A percentile compares a stretch with the other conserved stretches of the same genome.
Conservation (phyloP, 2,113 vertebrate species). For the Uria lomvia region DNA sequence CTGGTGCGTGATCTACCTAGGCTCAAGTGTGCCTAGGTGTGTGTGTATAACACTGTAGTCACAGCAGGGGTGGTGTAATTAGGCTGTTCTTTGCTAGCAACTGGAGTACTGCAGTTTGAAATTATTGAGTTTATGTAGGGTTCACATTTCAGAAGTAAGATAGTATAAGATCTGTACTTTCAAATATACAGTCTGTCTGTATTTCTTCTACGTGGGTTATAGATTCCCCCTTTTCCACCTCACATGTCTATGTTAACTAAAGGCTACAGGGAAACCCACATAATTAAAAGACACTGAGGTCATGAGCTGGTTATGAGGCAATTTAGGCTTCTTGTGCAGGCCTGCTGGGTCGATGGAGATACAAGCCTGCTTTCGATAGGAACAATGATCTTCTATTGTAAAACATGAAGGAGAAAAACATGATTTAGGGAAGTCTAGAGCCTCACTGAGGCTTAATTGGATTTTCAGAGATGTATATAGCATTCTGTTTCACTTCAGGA, state of each 20-base stretch:
- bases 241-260: not conserved
- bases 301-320: slow-evolving; percentile 70
- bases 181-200: not conserved
- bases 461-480: slow-evolving; percentile 74
- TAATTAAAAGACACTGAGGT: slow-evolving; percentile 70
- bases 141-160: not conserved
- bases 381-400: slow-evolving; percentile 72
- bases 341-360: slow-evolving; percentile 57
- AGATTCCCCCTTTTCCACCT: not conserved
- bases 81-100: not conserved
- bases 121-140: not conserved
- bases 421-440: slow-evolving; percentile 53
- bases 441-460: slow-evolving; percentile 78
- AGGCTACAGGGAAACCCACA: slow-evolving; percentile 44
- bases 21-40: not conserved
- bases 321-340: slow-evolving; percentile 67
- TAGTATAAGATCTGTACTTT: not conserved
- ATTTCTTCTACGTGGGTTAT: not conserved
- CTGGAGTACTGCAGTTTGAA: not conserved
- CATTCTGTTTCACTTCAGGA: slow-evolving; percentile 79
- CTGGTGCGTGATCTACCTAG: not conserved
- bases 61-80: not conserved
- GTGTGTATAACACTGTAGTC: not conserved
- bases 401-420: slow-evolving; percentile 54
- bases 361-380: slow-evolving; percentile 37